Evolutionary conservation across 2,113 vertebrate species (phyloP), one percentile per base, ranked within the genome.

Genomic region (Poicephalus gulielmi): DNA sequence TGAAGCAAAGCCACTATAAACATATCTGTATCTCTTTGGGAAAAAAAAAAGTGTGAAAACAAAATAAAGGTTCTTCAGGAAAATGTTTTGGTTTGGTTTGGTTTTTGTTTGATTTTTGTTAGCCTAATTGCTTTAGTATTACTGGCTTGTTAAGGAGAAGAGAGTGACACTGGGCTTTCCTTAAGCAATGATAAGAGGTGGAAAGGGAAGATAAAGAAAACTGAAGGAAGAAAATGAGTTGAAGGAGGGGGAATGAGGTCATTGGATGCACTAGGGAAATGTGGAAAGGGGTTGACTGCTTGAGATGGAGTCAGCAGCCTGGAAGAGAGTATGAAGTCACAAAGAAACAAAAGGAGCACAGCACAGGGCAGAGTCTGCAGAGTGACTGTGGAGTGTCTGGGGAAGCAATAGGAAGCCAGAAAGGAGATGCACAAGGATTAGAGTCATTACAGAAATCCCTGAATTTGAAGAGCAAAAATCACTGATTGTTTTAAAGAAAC

Each of bases 301-400:
- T 41, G 49, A 90, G 87, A 80, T 25, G 3, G 57, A 94, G 71
- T 73, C 80, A 93, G 52, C 71, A 63, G 68, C 50, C 25, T 91
- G 86, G 70, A 85, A 33, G 6, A 94, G 52, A 37, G 16, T 55
- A 77, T 19, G 60, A 84, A 82, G 76, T 41, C 7, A 0, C 57
- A 88, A 52, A 88, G 85, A 93, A 68, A 77, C 68, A 77, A 81
- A 94, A 75, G 83, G 57, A 94, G 67, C 66, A 63, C 35, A 81
- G 59, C 68, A 50, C 49, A 83, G 43, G 52, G 28, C 85, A 77
- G 75, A 70, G 43, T 41, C 81, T 92, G 46, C 70, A 83, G n/a
- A 63, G 24, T 41, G 30, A 71, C 17, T 7, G 9, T 85, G 39
- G 60, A 31, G 62, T 62, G 46, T 82, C 83, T 83, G 69, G 52